phyloP scores from a whole-genome alignment of 2,888 invertebrate genomes.

The Conomelus anceps region DNA sequence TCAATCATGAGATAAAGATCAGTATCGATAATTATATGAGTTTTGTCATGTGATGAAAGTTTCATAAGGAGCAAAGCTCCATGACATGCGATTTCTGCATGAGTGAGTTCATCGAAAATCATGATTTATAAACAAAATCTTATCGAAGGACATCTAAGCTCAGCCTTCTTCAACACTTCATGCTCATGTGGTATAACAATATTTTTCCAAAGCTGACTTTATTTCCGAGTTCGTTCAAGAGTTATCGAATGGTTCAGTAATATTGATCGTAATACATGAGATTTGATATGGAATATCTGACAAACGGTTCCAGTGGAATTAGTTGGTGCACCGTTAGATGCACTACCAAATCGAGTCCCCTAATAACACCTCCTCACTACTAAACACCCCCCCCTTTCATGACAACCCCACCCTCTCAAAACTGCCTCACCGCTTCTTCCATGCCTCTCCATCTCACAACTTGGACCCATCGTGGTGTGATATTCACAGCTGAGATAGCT shows the following conservation, averaged over 20 bases:
- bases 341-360: background rate
- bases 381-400: background rate
- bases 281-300: background rate
- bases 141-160: no score
- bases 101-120: no score
- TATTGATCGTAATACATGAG: background rate
- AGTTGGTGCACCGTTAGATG: background rate
- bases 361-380: background rate
- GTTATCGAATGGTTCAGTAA: background rate
- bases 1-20: no score
- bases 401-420: background rate
- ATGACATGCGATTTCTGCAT: no score
- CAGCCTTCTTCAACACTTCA: no score
- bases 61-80: no score
- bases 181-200: no score
- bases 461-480: background rate
- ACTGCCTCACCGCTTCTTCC: no score
- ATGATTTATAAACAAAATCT: no score
- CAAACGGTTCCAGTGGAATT: background rate
- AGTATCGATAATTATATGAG: no score
- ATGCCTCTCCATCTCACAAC: background rate
- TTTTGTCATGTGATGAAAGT: no score
- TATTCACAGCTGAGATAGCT: background rate
- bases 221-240: background rate
- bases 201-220: no score